Percentiles rank a stretch among this genome's conserved stretches.
Conservation (phyloP, 2,888 invertebrate species). For the Microchrysa polita region DNA sequence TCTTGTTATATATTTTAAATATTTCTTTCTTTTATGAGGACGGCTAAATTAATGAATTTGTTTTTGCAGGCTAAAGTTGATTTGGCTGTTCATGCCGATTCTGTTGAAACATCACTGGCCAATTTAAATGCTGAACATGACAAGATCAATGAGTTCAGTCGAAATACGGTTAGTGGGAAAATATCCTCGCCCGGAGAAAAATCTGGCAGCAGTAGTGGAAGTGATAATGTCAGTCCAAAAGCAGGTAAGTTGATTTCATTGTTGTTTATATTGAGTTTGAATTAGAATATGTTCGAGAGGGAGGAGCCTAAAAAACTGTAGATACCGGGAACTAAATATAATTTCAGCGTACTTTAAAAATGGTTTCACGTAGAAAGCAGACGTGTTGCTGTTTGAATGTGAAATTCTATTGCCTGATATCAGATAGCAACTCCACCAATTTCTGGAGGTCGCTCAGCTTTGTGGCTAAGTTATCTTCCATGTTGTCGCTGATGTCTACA, state of each 20-base stretch:
- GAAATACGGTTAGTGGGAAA: slow-evolving; percentile 29
- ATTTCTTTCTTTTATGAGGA: slow-evolving; percentile 6
- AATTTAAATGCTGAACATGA: slow-evolving; percentile 55
- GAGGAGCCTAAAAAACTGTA: too few relatives aligned
- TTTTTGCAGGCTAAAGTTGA: slow-evolving; percentile 60
- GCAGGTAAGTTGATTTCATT: slow-evolving; percentile 19
- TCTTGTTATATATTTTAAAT: slow-evolving; percentile 12
- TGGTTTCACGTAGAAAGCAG: too few relatives aligned
- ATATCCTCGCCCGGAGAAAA: slow-evolving; percentile 38
- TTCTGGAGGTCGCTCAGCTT: too few relatives aligned
- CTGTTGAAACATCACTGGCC: slow-evolving; percentile 60
- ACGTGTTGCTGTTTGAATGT: too few relatives aligned
- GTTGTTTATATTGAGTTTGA: background rate
- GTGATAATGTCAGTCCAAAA: slow-evolving; percentile 44
- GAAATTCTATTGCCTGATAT: too few relatives aligned
- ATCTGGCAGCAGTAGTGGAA: slow-evolving; percentile 11
- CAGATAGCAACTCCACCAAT: too few relatives aligned
- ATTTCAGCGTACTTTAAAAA: too few relatives aligned
- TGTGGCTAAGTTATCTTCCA: too few relatives aligned
- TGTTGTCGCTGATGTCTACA: too few relatives aligned
- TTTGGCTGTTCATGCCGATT: slow-evolving; percentile 61
- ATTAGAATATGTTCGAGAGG: too few relatives aligned
- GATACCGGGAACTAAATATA: too few relatives aligned
- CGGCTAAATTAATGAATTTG: background rate
- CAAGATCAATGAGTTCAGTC: slow-evolving; percentile 6